Base-by-base conservation (phyloP, 2,113 vertebrate species). In the Upupa epops region DNA sequence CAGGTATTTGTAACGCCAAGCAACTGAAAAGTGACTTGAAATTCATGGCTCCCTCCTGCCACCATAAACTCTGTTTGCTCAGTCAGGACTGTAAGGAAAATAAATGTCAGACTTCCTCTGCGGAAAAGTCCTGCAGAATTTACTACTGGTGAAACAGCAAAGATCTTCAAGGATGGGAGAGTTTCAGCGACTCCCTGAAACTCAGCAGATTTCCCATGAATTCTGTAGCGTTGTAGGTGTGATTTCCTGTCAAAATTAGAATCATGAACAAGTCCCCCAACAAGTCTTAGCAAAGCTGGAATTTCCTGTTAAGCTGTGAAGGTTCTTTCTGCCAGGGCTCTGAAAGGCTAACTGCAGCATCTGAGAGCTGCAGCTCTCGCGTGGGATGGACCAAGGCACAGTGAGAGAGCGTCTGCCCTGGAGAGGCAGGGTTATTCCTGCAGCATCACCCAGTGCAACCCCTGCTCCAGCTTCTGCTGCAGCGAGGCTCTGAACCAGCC, bases 11-110 rank as follows among this genome's bases (percentile, higher is more conserved):
- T 56, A 80, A 60, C 0, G 0, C 45, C 49, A 81, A 68, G 18
- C 1, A 2, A 83, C 9, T 88, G 65, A 81, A 93, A 91, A 82
- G 48, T 2, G 17, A 55, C 55, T 93, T 90, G 86, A 91, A 74
- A 66, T 87, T 87, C 55, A 72, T 70, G 31, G 17, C 80, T 95
- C 86, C 65, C 81, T 78, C 81, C 73, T 90, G 88, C 19, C 77
- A 81, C 32, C 14, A 25, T 87, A 93, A 93, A 94, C 83, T 96
- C 93, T 94, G 68, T 95, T 94, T 96, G 61, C 56, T 89, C 66
- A 84, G 59, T 88, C 48, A 45, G 76, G 59, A 82, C 26, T 7
- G 36, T 70, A 89, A 93, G 80, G 69, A 88, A 94, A 93, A 92
- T 75, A 95, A 94, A 90, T 76, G 51, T 76, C 83, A 93, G 21